Evolutionary conservation across 92 coral and sea anemone species (phyloP), one percentile per base, ranked within the genome.

Genomic region (Porites evermanni): DNA sequence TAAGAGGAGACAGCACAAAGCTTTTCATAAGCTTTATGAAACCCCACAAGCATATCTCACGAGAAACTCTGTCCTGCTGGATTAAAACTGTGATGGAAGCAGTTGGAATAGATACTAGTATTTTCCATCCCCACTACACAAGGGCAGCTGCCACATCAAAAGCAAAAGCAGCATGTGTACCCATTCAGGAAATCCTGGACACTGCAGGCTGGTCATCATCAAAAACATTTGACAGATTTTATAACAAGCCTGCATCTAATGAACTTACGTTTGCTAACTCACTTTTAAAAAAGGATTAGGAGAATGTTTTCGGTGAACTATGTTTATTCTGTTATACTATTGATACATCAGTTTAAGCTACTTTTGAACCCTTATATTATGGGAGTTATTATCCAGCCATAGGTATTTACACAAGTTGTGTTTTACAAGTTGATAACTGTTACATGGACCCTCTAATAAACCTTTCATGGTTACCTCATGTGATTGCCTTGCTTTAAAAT

Each of bases 81-180:
- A 88, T 87, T 53, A 70, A 67, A 24, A 20, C 64, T 50, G 93
- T 90, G 13, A 86, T 67, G 87, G 64, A 65, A 9, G 69, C 74
- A 52, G 79, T 84, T 68, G 92, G 92, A 47, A 24, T 88, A 80
- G 89, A 91, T 84, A 53, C 88, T 11, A 67, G 44, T 44, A 29
- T 75, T 61, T 91, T 91, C 69, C 88, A 88, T 71, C 94, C 94
- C 53, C 93, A 93, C 80, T 87, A 88, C 44, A 91, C 97, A 18
- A 92, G 95, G 79, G 90, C 89, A 75, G 97, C 93, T 12, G 93
- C 93, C 29, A 70, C 94, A 23, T 88, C 93, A 38, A 93, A 91
- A 74, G 93, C 92, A 50, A 84, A 59, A 84, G 18, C 21, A 26
- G 94, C 91, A 20, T 51, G 72, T 74, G 72, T 93, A 59, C 85